These are phyloP conservation scores for Sebastes matsubarae DNA, from an alignment of 2,797 vertebrate genomes.

Conservation along the genomic window DNA sequence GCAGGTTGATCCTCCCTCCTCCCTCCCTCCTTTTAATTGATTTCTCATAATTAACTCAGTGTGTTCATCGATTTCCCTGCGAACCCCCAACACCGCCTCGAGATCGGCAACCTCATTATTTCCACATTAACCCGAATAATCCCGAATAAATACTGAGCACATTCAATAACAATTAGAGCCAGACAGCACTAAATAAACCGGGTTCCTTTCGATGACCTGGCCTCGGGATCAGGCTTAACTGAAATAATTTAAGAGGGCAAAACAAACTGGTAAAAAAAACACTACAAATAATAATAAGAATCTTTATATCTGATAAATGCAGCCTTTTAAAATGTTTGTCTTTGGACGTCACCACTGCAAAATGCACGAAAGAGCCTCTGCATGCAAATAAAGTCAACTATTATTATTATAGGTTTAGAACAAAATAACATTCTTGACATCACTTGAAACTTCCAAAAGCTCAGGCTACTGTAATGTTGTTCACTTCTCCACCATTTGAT, in stretches of 20 bases:
- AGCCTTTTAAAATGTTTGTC: not conserved
- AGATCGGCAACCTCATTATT: slow-evolving; percentile 76
- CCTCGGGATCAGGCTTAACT: not conserved
- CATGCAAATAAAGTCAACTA: too few relatives aligned
- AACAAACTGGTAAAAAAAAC: not conserved
- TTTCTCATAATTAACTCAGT: slow-evolving; percentile 85
- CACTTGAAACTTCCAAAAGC: not conserved
- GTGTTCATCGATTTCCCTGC: slow-evolving; percentile 79
- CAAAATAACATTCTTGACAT: not conserved
- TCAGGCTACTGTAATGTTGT: too few relatives aligned
- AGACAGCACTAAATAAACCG: slow-evolving; percentile 41
- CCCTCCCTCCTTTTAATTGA: slow-evolving; percentile 79
- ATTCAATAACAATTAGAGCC: slow-evolving; percentile 70
- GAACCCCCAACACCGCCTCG: slow-evolving; percentile 45
- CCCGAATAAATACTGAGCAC: slow-evolving; percentile 74
- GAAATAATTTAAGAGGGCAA: not conserved
- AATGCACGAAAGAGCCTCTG: not conserved
- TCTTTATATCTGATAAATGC: not conserved
- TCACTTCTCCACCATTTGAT: not conserved
- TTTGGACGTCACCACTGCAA: not conserved
- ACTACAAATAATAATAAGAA: not conserved
- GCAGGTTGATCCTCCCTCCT: not conserved
- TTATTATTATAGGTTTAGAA: not conserved
- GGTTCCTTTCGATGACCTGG: not conserved
- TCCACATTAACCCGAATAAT: slow-evolving; percentile 76